Percentiles rank a stretch among this genome's conserved stretches.
These are phyloP conservation scores for Synanthedon andrenaeformis DNA, from an alignment of 2,888 invertebrate species.

Conservation along the genomic window DNA sequence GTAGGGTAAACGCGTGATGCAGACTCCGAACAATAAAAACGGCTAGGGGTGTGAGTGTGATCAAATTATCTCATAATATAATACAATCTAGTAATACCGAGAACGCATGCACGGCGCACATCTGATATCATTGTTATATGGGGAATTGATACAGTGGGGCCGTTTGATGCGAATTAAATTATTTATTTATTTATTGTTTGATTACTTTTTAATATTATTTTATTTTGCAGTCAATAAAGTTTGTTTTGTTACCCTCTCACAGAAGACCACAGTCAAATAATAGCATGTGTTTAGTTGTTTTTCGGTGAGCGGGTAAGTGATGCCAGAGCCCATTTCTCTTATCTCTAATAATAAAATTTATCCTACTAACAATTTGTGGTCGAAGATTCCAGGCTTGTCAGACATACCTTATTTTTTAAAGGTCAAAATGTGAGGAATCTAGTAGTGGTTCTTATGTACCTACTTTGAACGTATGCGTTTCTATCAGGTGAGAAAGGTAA, in stretches of 20 bases:
- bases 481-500: no score
- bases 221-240: no score
- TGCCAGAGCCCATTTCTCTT: no score
- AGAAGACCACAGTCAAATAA: slow-evolving; percentile 1
- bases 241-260: background rate
- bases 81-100: slow-evolving; percentile 32
- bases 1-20: slow-evolving; percentile 14
- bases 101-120: slow-evolving; percentile 23
- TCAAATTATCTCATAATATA: slow-evolving; percentile 55
- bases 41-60: slow-evolving; percentile 31
- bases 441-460: no score
- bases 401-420: no score
- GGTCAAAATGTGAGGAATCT: no score
- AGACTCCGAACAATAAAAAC: slow-evolving; percentile 37
- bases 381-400: no score
- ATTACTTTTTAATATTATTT: background rate
- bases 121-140: slow-evolving; percentile 38
- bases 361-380: no score
- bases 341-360: no score
- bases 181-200: slow-evolving; percentile 33
- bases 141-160: slow-evolving; percentile 14
- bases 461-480: no score
- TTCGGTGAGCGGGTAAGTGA: no score
- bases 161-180: slow-evolving; percentile 31
- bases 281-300: no score